A percentile compares a stretch with the other conserved stretches of the same genome.
phyloP scores from a whole-genome alignment of 2,888 invertebrate genomes.

The Cantharis flavilabris region DNA sequence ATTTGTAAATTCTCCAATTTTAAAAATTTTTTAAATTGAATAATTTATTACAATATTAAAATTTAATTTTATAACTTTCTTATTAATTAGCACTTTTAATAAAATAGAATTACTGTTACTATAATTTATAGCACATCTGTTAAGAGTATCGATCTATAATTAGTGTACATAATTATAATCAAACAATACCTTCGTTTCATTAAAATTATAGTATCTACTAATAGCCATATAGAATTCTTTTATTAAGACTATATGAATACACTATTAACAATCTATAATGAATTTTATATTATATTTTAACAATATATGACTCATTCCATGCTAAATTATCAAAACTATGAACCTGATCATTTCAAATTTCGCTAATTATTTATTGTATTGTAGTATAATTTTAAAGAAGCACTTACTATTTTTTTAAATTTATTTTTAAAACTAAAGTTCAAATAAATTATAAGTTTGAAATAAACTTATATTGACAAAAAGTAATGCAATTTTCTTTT shows the following conservation, averaged over 20 bases:
- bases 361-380: too few relatives aligned
- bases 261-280: background rate
- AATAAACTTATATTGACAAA: too few relatives aligned
- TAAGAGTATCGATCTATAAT: background rate
- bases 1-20: too few relatives aligned
- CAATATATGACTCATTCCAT: too few relatives aligned
- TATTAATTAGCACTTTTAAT: background rate
- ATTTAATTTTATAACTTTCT: background rate
- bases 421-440: too few relatives aligned
- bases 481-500: too few relatives aligned
- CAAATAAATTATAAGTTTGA: too few relatives aligned
- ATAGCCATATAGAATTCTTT: background rate
- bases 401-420: too few relatives aligned
- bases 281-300: background rate
- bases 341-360: too few relatives aligned
- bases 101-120: background rate
- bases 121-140: background rate
- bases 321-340: too few relatives aligned
- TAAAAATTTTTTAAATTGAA: too few relatives aligned
- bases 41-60: background rate
- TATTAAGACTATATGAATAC: background rate
- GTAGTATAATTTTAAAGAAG: too few relatives aligned
- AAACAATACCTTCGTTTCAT: background rate
- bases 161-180: background rate
- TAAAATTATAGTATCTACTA: background rate